Evolutionary conservation across 2,113 vertebrate genomes (phyloP), one percentile per base, ranked within the genome.

Genomic region (Pelecanus crispus): DNA sequence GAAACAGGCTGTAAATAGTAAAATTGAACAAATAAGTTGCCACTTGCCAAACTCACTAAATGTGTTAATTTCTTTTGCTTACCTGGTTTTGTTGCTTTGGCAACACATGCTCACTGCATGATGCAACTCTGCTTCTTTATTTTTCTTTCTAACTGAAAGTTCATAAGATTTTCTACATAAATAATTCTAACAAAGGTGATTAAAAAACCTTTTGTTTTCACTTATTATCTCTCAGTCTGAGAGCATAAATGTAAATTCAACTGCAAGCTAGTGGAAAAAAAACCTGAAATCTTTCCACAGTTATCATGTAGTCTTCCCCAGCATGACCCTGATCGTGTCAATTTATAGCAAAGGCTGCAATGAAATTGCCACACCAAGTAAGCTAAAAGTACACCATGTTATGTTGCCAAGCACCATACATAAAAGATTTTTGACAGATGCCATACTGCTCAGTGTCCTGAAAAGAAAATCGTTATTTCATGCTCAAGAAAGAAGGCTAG

Each of bases 31-130:
- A 75, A 55, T 14, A 29, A n/a, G 42, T 96, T 95, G 28, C 28
- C 9, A 67, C 75, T 92, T 96, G 7, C 31, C 38, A 45, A 7
- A 45, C 32, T 93, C 26, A 53, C 28, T 61, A 73, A 94, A 83
- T 62, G 26, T 81, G 47, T 81, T 95, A 29, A 86, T 95, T 94
- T 97, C n/a, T 88, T 77, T 96, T 97, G 72, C 72, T 94, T 47
- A 95, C 87, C 78, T 97, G 83, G 11, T 72, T 96, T 96, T 88
- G 67, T 77, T 94, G 36, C 80, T 94, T 70, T 89, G 79, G 83
- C 52, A 91, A 80, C 91, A 96, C 66, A 79, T 31, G 56, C 81
- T 93, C 47, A 53, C 36, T 77, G 50, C 32, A 40, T 49, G 67
- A 74, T 34, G 47, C 63, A 91, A 67, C 21, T 59, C 90, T 50